Conservation (phyloP, 2,797 vertebrate genomes). For the Acropternis orthonyx region DNA sequence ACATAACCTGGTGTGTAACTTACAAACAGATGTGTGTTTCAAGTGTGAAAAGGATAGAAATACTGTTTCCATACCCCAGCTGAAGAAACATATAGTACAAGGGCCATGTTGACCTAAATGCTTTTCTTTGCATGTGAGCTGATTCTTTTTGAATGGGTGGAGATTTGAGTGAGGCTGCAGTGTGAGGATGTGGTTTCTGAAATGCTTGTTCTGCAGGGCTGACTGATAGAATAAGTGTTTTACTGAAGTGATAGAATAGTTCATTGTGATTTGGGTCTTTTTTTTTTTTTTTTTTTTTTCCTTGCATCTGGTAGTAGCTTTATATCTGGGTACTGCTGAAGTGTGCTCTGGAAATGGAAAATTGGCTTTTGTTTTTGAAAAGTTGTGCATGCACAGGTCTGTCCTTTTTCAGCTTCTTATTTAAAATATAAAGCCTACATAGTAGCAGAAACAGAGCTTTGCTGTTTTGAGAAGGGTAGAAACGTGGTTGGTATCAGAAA, state of each 20-base stretch:
- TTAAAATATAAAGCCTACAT: neutral
- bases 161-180: neutral
- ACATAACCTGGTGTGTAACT: neutral
- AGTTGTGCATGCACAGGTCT: fast-evolving
- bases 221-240: neutral
- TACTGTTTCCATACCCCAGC: neutral
- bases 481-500: neutral
- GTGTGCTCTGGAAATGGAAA: neutral
- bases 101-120: neutral
- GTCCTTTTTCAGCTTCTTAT: neutral
- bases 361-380: neutral
- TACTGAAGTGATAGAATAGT: neutral
- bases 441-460: neutral
- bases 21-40: neutral
- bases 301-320: neutral
- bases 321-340: neutral
- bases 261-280: neutral
- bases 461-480: neutral
- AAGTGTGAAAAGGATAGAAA: neutral
- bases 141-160: neutral
- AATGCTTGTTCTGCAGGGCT: neutral
- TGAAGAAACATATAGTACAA: neutral
- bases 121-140: neutral
- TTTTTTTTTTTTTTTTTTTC: no score
- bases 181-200: neutral